A percentile compares a stretch with the other conserved stretches of the same genome.
Conservation (phyloP, 2,797 vertebrate genomes). For the Falco cherrug region DNA sequence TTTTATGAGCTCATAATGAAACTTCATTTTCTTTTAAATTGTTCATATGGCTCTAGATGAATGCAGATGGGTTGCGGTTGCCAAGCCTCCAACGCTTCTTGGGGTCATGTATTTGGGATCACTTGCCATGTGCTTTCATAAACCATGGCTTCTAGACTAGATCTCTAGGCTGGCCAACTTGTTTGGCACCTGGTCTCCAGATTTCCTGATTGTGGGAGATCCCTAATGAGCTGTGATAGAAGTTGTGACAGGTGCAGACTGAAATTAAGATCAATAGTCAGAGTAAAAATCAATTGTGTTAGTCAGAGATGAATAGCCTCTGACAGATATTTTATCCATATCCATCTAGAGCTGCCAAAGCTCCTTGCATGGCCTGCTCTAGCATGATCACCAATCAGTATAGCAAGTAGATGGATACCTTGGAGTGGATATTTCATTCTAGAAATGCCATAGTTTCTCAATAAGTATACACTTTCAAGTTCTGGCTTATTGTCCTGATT, state of each 20-base stretch:
- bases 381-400: background rate
- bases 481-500: background rate
- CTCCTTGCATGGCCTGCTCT: background rate
- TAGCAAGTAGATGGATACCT: background rate
- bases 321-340: background rate
- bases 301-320: background rate
- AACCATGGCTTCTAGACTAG: slow-evolving; percentile 19
- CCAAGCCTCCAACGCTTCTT: background rate
- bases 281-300: background rate
- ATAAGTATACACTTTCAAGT: background rate
- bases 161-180: slow-evolving; percentile 8
- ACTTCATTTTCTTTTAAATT: slow-evolving; percentile 31
- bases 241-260: slow-evolving; percentile 36
- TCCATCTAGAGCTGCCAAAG: background rate
- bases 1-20: slow-evolving; percentile 32
- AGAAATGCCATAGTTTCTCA: background rate
- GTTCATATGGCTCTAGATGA: slow-evolving; percentile 9
- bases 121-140: background rate
- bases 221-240: slow-evolving; percentile 34
- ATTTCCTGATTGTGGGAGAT: slow-evolving; percentile 38
- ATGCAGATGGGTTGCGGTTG: slow-evolving; percentile 6
- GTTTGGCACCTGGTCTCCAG: slow-evolving; percentile 24
- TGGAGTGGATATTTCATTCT: background rate
- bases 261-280: slow-evolving; percentile 21
- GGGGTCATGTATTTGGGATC: background rate